phyloP scores from a whole-genome alignment of 2,113 vertebrate species.

The Anoplopoma fimbria region DNA sequence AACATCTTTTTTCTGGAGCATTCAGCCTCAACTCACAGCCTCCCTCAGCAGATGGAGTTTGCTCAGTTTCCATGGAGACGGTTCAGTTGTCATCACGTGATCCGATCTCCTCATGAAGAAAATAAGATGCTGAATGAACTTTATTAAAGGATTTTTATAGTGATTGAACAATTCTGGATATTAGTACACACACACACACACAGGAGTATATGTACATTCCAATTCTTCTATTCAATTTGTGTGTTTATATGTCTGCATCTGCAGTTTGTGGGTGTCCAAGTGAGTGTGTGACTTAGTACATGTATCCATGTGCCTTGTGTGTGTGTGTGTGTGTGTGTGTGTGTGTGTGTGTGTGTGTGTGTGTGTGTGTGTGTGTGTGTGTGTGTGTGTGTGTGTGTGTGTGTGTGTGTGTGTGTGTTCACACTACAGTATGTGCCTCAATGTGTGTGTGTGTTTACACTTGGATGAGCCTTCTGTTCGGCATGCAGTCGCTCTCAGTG shows the following conservation, averaged over 20 bases:
- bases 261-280: not conserved
- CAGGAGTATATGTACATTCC: not conserved
- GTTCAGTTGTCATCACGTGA: slow-evolving; percentile 19
- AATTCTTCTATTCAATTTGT: slow-evolving; percentile 20
- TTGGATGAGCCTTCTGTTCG: slow-evolving; percentile 82
- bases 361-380: slow-evolving; percentile 61
- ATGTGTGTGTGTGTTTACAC: slow-evolving; percentile 72
- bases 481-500: slow-evolving; percentile 75
- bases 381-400: slow-evolving; percentile 22
- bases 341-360: slow-evolving; percentile 25
- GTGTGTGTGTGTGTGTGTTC: slow-evolving; percentile 29
- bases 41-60: not conserved
- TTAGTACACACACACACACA: not conserved
- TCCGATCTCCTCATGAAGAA: not conserved
- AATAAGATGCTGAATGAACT: not conserved
- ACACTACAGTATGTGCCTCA: slow-evolving; percentile 14
- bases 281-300: not conserved
- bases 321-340: slow-evolving; percentile 34
- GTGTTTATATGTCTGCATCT: slow-evolving; percentile 34
- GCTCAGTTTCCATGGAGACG: slow-evolving; percentile 25
- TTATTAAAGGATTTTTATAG: not conserved
- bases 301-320: slow-evolving; percentile 33
- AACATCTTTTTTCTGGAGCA: not conserved
- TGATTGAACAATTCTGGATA: not conserved
- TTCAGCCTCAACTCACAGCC: not conserved